A percentile compares a stretch with the other conserved stretches of the same genome.
phyloP scores from a whole-genome alignment of 2,113 vertebrate species.

The Dromiciops gliroides region DNA sequence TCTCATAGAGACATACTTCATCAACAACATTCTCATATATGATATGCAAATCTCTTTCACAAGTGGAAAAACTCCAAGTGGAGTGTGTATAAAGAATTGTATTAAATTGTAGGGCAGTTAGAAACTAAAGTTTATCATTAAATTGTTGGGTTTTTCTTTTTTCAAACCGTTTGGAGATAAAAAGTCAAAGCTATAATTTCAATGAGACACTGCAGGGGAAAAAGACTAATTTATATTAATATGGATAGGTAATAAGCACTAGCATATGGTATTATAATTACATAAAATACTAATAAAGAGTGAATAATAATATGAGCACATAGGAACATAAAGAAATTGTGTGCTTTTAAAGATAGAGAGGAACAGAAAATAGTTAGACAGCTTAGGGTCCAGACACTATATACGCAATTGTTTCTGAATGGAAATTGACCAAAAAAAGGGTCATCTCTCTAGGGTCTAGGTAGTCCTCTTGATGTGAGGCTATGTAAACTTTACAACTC shows the following conservation, averaged over 20 bases:
- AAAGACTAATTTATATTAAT: slow-evolving; percentile 44
- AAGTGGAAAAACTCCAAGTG: slow-evolving; percentile 38
- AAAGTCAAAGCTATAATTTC: slow-evolving; percentile 62
- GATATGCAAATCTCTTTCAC: slow-evolving; percentile 54
- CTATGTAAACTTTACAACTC: background rate
- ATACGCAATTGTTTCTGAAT: background rate
- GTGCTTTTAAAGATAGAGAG: background rate
- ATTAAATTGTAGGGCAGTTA: slow-evolving; percentile 54
- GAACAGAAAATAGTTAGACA: background rate
- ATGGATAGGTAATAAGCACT: slow-evolving; percentile 38
- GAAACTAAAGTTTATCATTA: slow-evolving; percentile 67
- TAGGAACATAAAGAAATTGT: background rate
- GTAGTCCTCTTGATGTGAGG: background rate
- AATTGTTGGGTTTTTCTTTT: slow-evolving; percentile 11
- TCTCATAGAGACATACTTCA: slow-evolving; percentile 46
- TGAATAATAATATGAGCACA: slow-evolving; percentile 21
- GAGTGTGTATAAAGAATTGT: slow-evolving; percentile 28
- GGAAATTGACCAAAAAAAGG: background rate
- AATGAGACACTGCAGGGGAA: slow-evolving; percentile 30
- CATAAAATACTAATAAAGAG: slow-evolving; percentile 57
- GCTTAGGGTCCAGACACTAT: too few species aligned
- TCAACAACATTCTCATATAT: slow-evolving; percentile 45
- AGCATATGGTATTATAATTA: slow-evolving; percentile 46
- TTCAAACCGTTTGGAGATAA: background rate
- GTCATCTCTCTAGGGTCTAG: background rate